Conservation (phyloP, 2,113 vertebrate species). For the Podilymbus podiceps region DNA sequence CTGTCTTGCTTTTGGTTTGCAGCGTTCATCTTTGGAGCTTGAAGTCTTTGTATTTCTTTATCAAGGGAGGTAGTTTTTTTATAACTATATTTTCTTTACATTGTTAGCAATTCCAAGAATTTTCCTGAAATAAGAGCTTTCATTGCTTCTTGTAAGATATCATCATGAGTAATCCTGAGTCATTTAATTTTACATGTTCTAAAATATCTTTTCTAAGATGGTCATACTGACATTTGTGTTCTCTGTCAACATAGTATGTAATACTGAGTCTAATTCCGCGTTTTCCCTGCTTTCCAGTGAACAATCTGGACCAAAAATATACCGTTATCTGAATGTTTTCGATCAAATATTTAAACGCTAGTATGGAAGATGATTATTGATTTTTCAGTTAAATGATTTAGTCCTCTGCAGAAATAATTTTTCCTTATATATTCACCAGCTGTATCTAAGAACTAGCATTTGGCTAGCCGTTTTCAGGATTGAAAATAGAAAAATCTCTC, state of each 20-base stretch:
- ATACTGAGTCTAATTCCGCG: background rate
- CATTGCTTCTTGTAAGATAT: background rate
- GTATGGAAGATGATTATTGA: slow-evolving; percentile 13
- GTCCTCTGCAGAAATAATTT: slow-evolving; percentile 23
- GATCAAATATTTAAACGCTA: background rate
- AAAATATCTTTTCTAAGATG: slow-evolving; percentile 44
- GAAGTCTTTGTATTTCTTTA: background rate
- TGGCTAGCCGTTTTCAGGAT: slow-evolving; percentile 25
- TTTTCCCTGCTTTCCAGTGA: background rate
- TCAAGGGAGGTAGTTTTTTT: background rate
- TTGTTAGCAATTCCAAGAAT: background rate
- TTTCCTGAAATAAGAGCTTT: background rate
- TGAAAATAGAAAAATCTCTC: slow-evolving; percentile 47
- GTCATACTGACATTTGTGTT: slow-evolving; percentile 61
- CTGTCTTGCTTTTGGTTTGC: background rate
- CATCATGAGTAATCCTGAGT: slow-evolving; percentile 56
- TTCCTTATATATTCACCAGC: slow-evolving; percentile 27
- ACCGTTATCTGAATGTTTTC: background rate
- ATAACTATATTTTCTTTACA: background rate
- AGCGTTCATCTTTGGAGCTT: background rate
- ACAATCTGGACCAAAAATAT: background rate
- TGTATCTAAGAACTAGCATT: slow-evolving; percentile 41
- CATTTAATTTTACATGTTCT: slow-evolving; percentile 41
- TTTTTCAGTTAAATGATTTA: slow-evolving; percentile 1
- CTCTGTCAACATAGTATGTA: slow-evolving; percentile 14